Base-by-base conservation (phyloP, 2,888 invertebrate genomes). In the Perizoma affinitatum region DNA sequence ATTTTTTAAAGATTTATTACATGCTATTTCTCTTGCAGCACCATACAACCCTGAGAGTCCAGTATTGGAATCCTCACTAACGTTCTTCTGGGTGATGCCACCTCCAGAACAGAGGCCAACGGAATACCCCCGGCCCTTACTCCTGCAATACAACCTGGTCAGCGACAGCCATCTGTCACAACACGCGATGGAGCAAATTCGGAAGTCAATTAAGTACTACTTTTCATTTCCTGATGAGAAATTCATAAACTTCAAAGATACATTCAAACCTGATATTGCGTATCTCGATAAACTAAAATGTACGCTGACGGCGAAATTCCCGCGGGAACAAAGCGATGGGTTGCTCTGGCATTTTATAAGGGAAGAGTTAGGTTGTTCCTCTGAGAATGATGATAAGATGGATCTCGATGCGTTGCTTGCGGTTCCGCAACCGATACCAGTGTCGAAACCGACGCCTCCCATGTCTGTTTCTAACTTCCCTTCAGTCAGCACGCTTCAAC, bases 31-130 rank as follows among this genome's bases (percentile, higher is more conserved):
- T 58, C 35, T 93, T 93, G 55, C 82, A 97, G 97, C 97, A 42
- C 97, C 97, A 0, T 97, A 97, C 77, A 96, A 96, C 77, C 95
- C 95, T 61, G 96, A 96, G 79, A 96, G 95, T 76, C 94, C 95
- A 54, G 96, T 96, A 34, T 86, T 96, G 69, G 97, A 97, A 77
- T 97, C 98, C 0, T 96, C 96, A 48, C 93, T 97, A 9, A 96
- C 96, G 65, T 96, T 97, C 58, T 98, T 97, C 86, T 98, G 98
- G 98, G 97, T 98, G 4, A 95, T 97, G 92, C 98, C 98, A n/a
- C 98, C 98, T 3, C 96, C 97, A 46, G 98, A 98, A 91, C 96
- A 96, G 77, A 95, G 97, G 72, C 97, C 97, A 7, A 95, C 96
- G 55, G 98, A 98, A 85, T 98, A 98, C 84, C 98, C 98, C 0